Conservation (phyloP, 2,113 vertebrate genomes). For the Fukomys damarensis region DNA sequence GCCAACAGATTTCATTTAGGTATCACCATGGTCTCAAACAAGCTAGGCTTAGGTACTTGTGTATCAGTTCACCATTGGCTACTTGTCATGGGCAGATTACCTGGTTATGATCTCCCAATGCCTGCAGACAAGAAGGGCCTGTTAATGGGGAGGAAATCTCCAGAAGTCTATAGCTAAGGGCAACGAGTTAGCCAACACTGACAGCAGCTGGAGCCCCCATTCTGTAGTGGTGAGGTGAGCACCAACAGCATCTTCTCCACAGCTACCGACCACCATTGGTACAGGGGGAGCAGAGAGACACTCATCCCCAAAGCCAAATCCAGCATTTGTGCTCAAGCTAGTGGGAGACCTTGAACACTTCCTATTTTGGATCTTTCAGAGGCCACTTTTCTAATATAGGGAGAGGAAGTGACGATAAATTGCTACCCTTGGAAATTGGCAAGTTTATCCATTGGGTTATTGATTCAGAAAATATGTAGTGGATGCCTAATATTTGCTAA, state of each 20-base stretch:
- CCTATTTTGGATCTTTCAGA: not conserved
- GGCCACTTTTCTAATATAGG: not conserved
- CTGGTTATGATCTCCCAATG: not conserved
- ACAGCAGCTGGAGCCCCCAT: not conserved
- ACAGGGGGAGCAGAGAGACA: not conserved
- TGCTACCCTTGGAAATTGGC: not conserved
- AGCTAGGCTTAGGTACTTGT: not conserved
- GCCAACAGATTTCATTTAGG: not conserved
- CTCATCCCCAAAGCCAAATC: not conserved
- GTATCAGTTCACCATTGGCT: not conserved
- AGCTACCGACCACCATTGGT: not conserved
- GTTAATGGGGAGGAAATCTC: not conserved
- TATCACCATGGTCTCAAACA: not conserved
- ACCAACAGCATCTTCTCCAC: not conserved
- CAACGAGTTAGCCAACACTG: not conserved
- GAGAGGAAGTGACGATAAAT: not conserved
- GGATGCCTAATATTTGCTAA: not conserved
- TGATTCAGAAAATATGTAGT: not conserved
- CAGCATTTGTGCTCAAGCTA: not conserved
- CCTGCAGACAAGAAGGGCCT: not conserved
- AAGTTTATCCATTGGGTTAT: not conserved
- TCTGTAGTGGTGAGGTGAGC: not conserved
- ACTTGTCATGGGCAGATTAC: not conserved
- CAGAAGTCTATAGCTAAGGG: fast-evolving
- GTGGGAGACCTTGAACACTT: not conserved